phyloP scores from a whole-genome alignment of 2,113 vertebrate species.

The Notiomystis cincta region DNA sequence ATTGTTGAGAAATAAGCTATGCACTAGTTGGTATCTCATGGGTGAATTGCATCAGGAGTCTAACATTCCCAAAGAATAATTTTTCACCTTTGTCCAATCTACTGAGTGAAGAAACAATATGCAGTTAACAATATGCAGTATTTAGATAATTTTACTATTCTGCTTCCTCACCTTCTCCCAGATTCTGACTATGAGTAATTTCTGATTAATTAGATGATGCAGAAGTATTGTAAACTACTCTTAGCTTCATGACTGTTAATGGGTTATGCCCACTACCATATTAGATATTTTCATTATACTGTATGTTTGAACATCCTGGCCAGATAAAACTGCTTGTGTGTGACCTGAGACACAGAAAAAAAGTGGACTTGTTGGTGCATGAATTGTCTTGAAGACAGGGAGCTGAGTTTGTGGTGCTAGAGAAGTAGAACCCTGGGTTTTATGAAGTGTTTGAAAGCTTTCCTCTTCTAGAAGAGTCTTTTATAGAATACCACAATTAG shows the following conservation, averaged over 20 bases:
- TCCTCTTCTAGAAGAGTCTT: not conserved
- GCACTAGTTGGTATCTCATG: not conserved
- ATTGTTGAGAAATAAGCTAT: not conserved
- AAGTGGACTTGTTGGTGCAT: not conserved
- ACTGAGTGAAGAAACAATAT: not conserved
- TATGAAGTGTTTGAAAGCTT: not conserved
- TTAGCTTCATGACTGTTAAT: not conserved
- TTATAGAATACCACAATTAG: not conserved
- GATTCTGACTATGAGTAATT: not conserved
- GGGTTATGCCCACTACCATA: not conserved
- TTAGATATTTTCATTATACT: not conserved
- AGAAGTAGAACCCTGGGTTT: not conserved
- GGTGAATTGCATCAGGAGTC: not conserved
- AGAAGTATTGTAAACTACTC: not conserved
- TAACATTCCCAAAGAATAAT: not conserved
- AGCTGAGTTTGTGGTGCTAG: not conserved
- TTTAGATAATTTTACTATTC: not conserved
- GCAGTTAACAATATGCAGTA: not conserved
- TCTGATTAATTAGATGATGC: not conserved
- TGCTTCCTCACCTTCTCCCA: not conserved
- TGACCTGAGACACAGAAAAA: not conserved
- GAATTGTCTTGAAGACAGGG: not conserved
- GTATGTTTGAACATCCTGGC: not conserved
- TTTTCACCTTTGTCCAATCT: not conserved
- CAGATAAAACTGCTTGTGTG: not conserved